Conservation (phyloP, 2,888 invertebrate species). For the Hydropsyche betteni region DNA sequence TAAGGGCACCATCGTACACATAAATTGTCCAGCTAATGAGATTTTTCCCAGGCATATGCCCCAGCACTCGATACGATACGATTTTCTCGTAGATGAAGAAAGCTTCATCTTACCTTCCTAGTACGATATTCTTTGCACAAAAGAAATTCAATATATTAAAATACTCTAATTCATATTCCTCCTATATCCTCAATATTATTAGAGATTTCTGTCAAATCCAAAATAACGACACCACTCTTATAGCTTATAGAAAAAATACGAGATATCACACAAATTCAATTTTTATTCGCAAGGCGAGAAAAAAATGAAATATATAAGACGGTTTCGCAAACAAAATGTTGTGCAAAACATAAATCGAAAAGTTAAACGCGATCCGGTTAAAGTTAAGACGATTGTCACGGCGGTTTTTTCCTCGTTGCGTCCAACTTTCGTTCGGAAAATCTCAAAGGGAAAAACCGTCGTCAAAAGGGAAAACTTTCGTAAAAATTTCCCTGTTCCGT, state of each 20-base stretch:
- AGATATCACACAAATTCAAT: not conserved
- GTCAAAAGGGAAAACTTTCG: conserved; percentile 36
- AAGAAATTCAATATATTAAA: too few relatives aligned
- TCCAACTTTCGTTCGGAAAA: conserved; percentile 33
- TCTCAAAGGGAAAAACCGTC: conserved; percentile 32
- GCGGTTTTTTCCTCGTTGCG: not conserved
- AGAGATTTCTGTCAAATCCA: too few relatives aligned
- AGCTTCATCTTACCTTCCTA: too few relatives aligned
- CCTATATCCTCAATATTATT: too few relatives aligned
- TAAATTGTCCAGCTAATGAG: conserved; percentile 33
- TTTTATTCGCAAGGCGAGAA: not conserved
- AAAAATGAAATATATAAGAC: not conserved
- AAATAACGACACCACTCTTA: too few relatives aligned
- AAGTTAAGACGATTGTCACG: conserved; percentile 15
- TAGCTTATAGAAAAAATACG: too few relatives aligned
- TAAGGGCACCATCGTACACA: not conserved
- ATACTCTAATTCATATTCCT: too few relatives aligned
- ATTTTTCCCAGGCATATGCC: conserved; percentile 15
- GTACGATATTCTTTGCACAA: too few relatives aligned
- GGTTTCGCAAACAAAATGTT: not conserved
- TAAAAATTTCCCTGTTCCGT: conserved; percentile 13
- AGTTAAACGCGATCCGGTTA: too few relatives aligned
- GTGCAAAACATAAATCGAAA: too few relatives aligned
- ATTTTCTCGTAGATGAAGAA: not conserved
- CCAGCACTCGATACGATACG: conserved; percentile 2